These are phyloP conservation scores for Ceyx erithaca DNA, from an alignment of 2,797 vertebrate genomes.

Conservation along the genomic window DNA sequence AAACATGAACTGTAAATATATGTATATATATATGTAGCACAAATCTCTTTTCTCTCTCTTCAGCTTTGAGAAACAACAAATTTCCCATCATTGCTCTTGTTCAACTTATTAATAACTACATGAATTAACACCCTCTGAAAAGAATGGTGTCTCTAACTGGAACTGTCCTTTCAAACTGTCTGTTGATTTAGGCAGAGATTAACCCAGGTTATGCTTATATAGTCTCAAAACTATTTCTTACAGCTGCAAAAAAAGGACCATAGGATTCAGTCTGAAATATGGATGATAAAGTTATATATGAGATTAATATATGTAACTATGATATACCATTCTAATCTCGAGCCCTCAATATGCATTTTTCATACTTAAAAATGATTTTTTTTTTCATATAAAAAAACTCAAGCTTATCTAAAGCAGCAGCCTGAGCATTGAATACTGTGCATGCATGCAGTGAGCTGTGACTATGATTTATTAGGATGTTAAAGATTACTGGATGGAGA, in stretches of 20 bases:
- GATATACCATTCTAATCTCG: not conserved
- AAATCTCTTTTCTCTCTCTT: not conserved
- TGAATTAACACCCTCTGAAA: not conserved
- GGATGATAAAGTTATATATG: not conserved
- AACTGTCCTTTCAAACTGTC: not conserved
- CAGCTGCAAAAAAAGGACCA: not conserved
- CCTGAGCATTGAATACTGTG: not conserved
- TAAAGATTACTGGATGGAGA: slow-evolving; percentile 29
- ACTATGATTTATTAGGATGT: not conserved
- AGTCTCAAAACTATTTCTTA: not conserved
- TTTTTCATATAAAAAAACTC: not conserved
- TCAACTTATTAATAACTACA: not conserved
- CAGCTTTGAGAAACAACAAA: not conserved
- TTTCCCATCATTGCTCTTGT: not conserved
- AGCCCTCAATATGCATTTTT: not conserved
- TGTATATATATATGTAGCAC: not conserved
- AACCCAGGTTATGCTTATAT: not conserved
- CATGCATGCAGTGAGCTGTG: slow-evolving; percentile 1
- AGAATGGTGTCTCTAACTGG: not conserved
- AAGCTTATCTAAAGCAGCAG: not conserved
- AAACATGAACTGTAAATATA: not conserved
- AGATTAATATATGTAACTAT: not conserved
- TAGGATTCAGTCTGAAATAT: not conserved
- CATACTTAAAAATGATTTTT: not conserved
- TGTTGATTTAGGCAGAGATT: not conserved